A percentile compares a stretch with the other conserved stretches of the same genome.
Evolutionary conservation across 2,797 vertebrate genomes (phyloP).

Genomic region (Macropus fuliginosus): DNA sequence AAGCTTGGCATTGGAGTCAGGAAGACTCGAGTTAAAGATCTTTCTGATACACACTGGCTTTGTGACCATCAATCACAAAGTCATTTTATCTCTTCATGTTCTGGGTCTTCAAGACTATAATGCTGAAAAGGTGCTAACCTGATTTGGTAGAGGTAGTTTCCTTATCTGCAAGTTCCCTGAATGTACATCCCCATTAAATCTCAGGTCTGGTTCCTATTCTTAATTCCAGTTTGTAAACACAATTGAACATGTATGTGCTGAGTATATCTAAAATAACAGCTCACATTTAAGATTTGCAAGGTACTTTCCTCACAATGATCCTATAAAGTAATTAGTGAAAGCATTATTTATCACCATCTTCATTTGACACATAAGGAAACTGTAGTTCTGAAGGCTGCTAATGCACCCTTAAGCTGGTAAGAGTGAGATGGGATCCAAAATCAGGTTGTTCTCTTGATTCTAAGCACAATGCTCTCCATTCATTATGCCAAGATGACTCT

Average conservation of each 20-base stretch:
- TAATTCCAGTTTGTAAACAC: background rate
- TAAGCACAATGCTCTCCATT: background rate
- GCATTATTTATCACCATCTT: background rate
- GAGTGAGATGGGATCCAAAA: background rate
- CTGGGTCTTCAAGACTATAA: background rate
- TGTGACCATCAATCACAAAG: background rate
- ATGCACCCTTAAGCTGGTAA: background rate
- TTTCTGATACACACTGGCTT: background rate
- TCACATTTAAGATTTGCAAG: background rate
- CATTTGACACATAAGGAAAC: background rate
- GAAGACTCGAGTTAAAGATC: background rate
- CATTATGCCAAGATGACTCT: background rate
- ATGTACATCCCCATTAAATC: background rate
- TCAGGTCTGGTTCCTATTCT: background rate
- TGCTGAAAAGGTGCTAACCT: background rate
- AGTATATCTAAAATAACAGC: background rate
- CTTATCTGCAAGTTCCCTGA: background rate
- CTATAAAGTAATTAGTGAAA: background rate
- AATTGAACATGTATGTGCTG: background rate
- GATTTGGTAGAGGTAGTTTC: background rate
- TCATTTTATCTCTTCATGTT: background rate
- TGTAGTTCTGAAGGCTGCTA: background rate
- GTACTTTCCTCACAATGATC: background rate
- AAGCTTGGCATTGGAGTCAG: background rate
- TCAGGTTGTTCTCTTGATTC: background rate